Evolutionary conservation across 2,113 vertebrate genomes (phyloP).

Genomic region (Deroptyus accipitrinus): DNA sequence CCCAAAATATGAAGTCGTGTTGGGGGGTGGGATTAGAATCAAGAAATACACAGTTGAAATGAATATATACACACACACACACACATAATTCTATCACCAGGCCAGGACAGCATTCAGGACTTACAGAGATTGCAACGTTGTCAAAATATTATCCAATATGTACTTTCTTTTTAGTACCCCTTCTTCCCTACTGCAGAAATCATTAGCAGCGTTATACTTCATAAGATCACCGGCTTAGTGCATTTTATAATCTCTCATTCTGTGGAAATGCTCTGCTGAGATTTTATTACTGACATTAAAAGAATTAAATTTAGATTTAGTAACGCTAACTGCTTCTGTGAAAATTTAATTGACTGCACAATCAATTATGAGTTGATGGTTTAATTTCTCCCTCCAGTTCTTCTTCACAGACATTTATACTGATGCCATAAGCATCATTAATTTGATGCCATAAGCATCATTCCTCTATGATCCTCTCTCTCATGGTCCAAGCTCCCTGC

Average conservation of each 20-base stretch:
- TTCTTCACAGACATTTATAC: background rate
- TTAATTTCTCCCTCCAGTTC: background rate
- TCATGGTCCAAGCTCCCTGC: background rate
- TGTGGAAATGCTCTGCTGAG: background rate
- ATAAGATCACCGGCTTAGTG: background rate
- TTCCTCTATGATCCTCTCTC: background rate
- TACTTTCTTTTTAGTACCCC: background rate
- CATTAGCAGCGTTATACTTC: background rate
- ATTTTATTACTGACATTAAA: constrained; percentile 18
- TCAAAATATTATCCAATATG: background rate
- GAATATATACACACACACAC: background rate
- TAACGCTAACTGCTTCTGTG: background rate
- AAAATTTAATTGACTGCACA: constrained; percentile 10
- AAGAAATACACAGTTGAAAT: background rate
- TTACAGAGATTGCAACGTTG: background rate
- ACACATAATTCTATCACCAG: accelerated
- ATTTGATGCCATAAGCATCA: background rate
- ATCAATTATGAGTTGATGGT: background rate
- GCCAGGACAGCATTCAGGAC: background rate
- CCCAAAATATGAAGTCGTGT: background rate
- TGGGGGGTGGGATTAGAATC: background rate
- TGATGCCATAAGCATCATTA: background rate
- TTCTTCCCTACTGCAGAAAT: background rate
- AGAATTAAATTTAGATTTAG: background rate
- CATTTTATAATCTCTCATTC: background rate